Evolutionary conservation across 2,113 vertebrate genomes (phyloP).

Genomic region (Antechinus stuartii): DNA sequence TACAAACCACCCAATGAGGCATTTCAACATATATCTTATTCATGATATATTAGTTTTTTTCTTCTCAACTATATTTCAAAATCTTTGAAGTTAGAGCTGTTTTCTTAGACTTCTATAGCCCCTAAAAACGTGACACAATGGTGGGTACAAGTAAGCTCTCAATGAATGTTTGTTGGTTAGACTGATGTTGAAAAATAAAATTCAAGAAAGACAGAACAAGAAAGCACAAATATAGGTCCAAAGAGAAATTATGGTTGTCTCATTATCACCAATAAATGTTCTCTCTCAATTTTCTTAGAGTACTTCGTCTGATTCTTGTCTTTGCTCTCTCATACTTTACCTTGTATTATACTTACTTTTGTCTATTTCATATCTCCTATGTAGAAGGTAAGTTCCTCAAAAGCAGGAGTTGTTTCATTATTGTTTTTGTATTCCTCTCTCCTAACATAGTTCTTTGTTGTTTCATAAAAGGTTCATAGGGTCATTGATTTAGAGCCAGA

Average conservation of each 20-base stretch:
- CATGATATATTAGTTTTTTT: constrained; percentile 15
- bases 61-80: background rate
- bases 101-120: background rate
- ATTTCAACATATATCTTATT: background rate
- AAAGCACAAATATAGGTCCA: background rate
- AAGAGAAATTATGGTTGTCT: background rate
- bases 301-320: no score
- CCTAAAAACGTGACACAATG: background rate
- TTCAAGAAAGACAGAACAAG: background rate
- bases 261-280: no score
- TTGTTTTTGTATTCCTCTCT: no score
- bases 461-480: no score
- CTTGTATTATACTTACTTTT: no score
- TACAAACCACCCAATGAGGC: background rate
- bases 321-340: no score
- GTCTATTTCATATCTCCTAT: no score
- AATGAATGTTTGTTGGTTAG: background rate
- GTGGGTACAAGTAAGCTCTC: constrained; percentile 25
- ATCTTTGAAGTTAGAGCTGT: constrained; percentile 19
- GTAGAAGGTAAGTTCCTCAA: no score
- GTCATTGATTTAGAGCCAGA: no score
- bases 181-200: constrained; percentile 36
- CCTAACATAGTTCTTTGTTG: no score
- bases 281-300: no score
- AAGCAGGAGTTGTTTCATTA: no score